Base-by-base conservation (phyloP, 2,888 invertebrate genomes). In the Euzetes globulus region DNA sequence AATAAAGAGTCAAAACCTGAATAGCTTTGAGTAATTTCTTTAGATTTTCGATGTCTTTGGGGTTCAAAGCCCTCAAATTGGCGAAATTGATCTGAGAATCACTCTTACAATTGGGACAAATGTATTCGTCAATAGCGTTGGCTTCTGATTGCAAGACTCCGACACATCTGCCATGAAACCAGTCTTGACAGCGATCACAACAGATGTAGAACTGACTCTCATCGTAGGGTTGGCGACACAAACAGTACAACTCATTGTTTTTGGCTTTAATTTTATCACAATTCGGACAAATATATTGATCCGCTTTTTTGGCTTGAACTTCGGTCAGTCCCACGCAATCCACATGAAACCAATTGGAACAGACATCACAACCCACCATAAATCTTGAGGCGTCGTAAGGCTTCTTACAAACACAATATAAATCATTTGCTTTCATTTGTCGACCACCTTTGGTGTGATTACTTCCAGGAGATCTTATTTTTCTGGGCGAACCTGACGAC, bases 151-250 rank as follows among this genome's bases (percentile, higher is more conserved):
- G 94, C 71, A 94, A 84, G 80, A 95, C 92, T 52, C 97, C 97
- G 63, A 98, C 97, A 84, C 98, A 98, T 75, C 92, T 88, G 9
- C 97, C 97, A 83, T 98, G 98, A 85, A 96, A 98, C 99, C 99
- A 99, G 84, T 95, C 97, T 83, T 97, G 94, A 84, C 99, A 99
- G 78, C 91, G 89, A 85, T 99, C 99, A 83, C 99, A 99, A 82
- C 96, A 97, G 81, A 99, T 96, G 84, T 98, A 99, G 87, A 98
- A 98, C 93, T 95, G 94, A 81, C 94, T 92, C 84, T 95, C 94
- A 84, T 98, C 96, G 82, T 98, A 98, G 17, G 96, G 96, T 82
- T 94, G 94, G 80, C 90, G 88, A 83, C 98, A 99, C 71, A 97
- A 87, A 83, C 98, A 99, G 84, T 94, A 99, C 19, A 98, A 86